phyloP scores from a whole-genome alignment of 1,140 invertebrate species.

The Polypedilum vanderplanki region DNA sequence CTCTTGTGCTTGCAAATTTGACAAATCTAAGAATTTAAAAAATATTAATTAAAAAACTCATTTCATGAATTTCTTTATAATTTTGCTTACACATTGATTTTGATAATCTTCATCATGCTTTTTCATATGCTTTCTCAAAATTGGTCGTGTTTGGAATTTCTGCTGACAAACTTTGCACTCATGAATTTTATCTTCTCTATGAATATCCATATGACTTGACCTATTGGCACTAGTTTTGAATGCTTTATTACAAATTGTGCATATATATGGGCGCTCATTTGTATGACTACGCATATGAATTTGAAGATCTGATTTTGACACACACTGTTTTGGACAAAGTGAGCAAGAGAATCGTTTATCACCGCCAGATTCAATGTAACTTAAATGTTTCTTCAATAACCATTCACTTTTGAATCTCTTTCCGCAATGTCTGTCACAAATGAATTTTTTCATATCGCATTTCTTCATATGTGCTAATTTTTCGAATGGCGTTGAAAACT shows the following conservation, averaged over 20 bases:
- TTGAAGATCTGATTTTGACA: background rate
- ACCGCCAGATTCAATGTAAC: background rate
- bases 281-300: background rate
- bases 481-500: background rate
- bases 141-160: background rate
- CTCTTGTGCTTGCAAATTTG: background rate
- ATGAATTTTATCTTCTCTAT: background rate
- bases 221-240: background rate
- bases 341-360: background rate
- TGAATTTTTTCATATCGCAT: background rate
- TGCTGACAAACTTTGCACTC: background rate
- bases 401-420: background rate
- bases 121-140: slow-evolving; percentile 3
- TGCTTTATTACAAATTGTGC: background rate
- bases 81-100: background rate
- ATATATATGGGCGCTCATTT: slow-evolving; percentile 2
- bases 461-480: slow-evolving; percentile 13
- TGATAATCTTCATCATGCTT: background rate
- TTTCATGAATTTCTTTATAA: background rate
- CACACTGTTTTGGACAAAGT: background rate
- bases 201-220: background rate
- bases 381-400: background rate
- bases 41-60: background rate
- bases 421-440: background rate
- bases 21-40: background rate